phyloP scores from a whole-genome alignment of 2,797 vertebrate genomes.

The Rhabdophis nuchalis region DNA sequence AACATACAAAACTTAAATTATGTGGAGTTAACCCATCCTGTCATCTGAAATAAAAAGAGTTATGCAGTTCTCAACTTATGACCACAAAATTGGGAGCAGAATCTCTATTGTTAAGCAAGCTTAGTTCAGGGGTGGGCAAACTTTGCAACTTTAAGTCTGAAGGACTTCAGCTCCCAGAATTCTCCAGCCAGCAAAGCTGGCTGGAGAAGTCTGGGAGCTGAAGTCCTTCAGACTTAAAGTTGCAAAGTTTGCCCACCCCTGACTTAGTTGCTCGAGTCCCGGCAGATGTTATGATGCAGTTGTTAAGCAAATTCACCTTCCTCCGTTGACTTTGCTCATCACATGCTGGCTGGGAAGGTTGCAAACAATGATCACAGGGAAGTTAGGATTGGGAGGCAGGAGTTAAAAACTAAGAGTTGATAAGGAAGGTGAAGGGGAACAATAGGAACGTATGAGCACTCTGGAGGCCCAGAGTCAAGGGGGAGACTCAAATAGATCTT shows the following conservation, averaged over 20 bases:
- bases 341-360: background rate
- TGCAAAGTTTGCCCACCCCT: too few species aligned
- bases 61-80: background rate
- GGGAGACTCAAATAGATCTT: background rate
- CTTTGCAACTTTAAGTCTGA: too few species aligned
- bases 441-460: background rate
- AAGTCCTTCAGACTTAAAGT: too few species aligned
- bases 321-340: too few species aligned
- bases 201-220: too few species aligned
- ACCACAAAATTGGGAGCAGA: background rate
- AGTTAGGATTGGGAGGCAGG: background rate
- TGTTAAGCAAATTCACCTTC: background rate
- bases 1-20: background rate
- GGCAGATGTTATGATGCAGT: background rate
- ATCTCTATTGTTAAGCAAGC: background rate
- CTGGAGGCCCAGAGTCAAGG: background rate
- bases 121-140: too few species aligned
- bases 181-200: too few species aligned
- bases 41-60: background rate
- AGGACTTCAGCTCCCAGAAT: too few species aligned
- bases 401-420: background rate
- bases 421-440: background rate
- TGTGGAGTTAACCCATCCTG: background rate
- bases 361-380: background rate
- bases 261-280: background rate